Percentiles rank a stretch among this genome's conserved stretches.
Evolutionary conservation across 1,140 invertebrate genomes (phyloP).

Genomic region (Stegodyphus mimosarum): DNA sequence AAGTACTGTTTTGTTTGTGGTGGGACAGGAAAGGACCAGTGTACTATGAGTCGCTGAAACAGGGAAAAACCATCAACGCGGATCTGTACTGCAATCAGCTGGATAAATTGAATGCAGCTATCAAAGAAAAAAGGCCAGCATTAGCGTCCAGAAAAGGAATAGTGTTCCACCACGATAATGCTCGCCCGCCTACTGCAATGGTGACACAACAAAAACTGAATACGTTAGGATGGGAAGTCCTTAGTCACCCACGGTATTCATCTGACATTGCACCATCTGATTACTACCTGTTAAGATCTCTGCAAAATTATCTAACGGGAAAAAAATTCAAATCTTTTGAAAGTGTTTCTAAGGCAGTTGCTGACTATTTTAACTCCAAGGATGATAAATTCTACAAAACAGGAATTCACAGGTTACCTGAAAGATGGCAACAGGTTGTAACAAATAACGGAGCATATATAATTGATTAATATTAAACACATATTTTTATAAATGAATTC

Average conservation of each 20-base stretch:
- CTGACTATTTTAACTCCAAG: conserved; percentile 15
- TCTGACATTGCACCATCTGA: conserved; percentile 66
- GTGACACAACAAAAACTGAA: conserved; percentile 16
- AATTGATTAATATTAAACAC: no score
- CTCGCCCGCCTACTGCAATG: conserved; percentile 3
- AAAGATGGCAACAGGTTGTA: no score
- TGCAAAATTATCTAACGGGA: conserved; percentile 42
- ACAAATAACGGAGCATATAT: no score
- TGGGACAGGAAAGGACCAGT: no score
- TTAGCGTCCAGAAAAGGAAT: conserved; percentile 28
- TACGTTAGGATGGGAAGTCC: conserved; percentile 6
- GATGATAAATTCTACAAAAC: no score
- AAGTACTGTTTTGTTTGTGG: no score
- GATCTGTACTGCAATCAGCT: conserved; percentile 34
- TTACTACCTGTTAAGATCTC: conserved; percentile 58
- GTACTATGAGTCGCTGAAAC: no score
- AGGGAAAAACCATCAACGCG: conserved; percentile 18
- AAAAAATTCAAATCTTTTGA: conserved; percentile 48
- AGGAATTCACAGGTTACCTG: no score
- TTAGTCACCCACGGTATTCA: conserved; percentile 5
- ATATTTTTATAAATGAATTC: no score
- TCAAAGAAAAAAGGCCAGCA: conserved; percentile 36
- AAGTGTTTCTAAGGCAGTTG: conserved; percentile 38
- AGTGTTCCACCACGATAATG: conserved; percentile 3
- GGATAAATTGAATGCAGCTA: conserved; percentile 38